Percentiles rank a stretch among this genome's conserved stretches.
Evolutionary conservation across 2,797 vertebrate genomes (phyloP).

Genomic region (Acipenser oxyrinchus): DNA sequence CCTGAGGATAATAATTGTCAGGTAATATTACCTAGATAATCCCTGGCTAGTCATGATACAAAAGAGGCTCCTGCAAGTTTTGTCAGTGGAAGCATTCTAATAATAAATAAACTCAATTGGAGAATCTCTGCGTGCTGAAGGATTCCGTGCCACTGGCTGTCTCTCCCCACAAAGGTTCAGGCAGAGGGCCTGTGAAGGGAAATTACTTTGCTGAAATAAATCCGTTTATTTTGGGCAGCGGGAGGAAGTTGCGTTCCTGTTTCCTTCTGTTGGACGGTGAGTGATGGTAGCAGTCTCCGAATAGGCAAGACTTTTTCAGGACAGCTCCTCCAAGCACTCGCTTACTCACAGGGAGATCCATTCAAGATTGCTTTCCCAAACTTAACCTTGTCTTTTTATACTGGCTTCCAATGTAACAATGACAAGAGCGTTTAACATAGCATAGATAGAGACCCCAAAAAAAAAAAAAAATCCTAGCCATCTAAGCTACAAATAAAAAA

Average conservation of each 20-base stretch:
- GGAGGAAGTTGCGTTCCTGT: conserved; percentile 26
- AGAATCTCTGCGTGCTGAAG: neutral
- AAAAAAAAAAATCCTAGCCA: too few species aligned
- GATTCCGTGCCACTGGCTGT: conserved; percentile 28
- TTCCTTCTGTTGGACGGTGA: conserved; percentile 16
- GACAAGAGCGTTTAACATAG: too few species aligned
- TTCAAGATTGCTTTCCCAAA: neutral
- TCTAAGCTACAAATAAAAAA: too few species aligned
- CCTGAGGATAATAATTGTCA: too few species aligned
- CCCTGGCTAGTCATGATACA: too few species aligned
- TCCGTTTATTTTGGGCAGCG: conserved; percentile 26
- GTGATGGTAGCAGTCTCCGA: conserved; percentile 11
- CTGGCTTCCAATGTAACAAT: too few species aligned
- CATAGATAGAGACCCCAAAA: too few species aligned
- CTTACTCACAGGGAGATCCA: neutral
- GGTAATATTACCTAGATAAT: too few species aligned
- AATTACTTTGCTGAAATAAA: conserved; percentile 26
- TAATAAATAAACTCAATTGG: too few species aligned
- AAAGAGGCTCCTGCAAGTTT: too few species aligned
- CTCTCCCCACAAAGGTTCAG: conserved; percentile 19
- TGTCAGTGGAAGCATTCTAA: too few species aligned
- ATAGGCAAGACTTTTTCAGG: conserved; percentile 5
- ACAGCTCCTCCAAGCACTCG: conserved; percentile 5
- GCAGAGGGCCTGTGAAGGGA: conserved; percentile 36
- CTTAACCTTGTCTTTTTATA: too few species aligned